Evolutionary conservation across 2,888 invertebrate genomes (phyloP).

Genomic region (Byasa hedistus): DNA sequence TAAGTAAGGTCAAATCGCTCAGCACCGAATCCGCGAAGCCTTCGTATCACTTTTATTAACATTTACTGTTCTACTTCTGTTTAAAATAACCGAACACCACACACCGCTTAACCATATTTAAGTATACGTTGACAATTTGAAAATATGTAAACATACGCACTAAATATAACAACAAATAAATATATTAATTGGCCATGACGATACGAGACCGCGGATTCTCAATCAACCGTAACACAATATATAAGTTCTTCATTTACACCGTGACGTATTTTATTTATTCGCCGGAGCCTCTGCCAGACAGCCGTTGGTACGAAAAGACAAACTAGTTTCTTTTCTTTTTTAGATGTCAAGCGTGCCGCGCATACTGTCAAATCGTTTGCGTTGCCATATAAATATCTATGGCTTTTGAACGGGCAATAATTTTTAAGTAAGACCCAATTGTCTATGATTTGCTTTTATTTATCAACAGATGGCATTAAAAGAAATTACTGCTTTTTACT

Average conservation of each 20-base stretch:
- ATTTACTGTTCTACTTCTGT: slow-evolving; percentile 50
- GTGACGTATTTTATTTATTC: slow-evolving; percentile 61
- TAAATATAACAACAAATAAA: slow-evolving; percentile 60
- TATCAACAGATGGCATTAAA: slow-evolving; percentile 1
- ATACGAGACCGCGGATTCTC: slow-evolving; percentile 56
- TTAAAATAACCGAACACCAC: slow-evolving; percentile 46
- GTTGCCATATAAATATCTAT: slow-evolving; percentile 30
- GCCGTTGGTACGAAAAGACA: slow-evolving; percentile 51
- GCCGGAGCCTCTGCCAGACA: slow-evolving; percentile 38
- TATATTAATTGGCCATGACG: slow-evolving; percentile 47
- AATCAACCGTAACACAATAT: slow-evolving; percentile 48
- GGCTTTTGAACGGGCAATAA: not conserved
- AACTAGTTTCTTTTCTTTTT: slow-evolving; percentile 52
- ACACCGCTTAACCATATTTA: slow-evolving; percentile 44
- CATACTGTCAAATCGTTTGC: slow-evolving; percentile 21
- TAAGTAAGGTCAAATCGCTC: slow-evolving; percentile 65
- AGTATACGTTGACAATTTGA: slow-evolving; percentile 43
- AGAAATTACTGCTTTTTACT: not conserved
- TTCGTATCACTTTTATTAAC: slow-evolving; percentile 43
- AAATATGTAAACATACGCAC: slow-evolving; percentile 69
- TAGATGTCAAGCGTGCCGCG: slow-evolving; percentile 32
- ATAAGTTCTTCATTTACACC: slow-evolving; percentile 51
- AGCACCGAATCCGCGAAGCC: slow-evolving; percentile 46
- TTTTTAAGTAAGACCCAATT: slow-evolving; percentile 30
- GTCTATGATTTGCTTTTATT: slow-evolving; percentile 19